A percentile compares a stretch with the other conserved stretches of the same genome.
Evolutionary conservation across 2,888 invertebrate genomes (phyloP).

Genomic region (Chaetogeoica ovagalla): DNA sequence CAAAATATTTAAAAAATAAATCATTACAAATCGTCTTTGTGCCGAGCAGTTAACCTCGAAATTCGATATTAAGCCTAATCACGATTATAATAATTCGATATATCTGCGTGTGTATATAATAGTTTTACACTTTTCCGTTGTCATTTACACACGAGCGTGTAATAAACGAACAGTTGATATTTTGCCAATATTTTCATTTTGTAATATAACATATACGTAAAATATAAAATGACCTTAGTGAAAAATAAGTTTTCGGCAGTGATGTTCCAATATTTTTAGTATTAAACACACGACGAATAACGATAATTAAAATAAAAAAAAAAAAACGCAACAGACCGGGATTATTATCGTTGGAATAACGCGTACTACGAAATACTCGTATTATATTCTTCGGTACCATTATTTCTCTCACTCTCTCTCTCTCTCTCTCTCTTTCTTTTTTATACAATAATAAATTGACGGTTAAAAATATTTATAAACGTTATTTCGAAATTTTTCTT

Average conservation of each 20-base stretch:
- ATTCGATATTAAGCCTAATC: slow-evolving; percentile 37
- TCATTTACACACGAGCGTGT: not conserved
- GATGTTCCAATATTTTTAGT: not conserved
- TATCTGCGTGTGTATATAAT: not conserved
- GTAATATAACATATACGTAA: not conserved
- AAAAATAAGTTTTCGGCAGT: not conserved
- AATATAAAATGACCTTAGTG: not conserved
- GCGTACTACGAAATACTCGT: too few species aligned
- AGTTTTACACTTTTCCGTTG: slow-evolving; percentile 1
- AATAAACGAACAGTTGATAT: not conserved
- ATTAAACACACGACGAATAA: not conserved
- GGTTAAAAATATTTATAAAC: too few species aligned
- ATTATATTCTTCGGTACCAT: too few species aligned
- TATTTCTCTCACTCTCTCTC: not conserved
- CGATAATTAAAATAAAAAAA: slow-evolving; percentile 12
- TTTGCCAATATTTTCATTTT: slow-evolving; percentile 31
- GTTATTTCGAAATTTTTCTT: too few species aligned
- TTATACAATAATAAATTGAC: too few species aligned
- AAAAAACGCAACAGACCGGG: not conserved
- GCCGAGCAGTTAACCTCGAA: slow-evolving; percentile 44
- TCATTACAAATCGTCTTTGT: slow-evolving; percentile 5
- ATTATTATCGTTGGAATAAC: not conserved
- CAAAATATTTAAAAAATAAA: not conserved
- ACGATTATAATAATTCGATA: slow-evolving; percentile 4
- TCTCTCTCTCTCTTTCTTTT: too few species aligned